Evolutionary conservation across 2,113 vertebrate species (phyloP), one percentile per base, ranked within the genome.

Genomic region (Entomyzon cyanotis): DNA sequence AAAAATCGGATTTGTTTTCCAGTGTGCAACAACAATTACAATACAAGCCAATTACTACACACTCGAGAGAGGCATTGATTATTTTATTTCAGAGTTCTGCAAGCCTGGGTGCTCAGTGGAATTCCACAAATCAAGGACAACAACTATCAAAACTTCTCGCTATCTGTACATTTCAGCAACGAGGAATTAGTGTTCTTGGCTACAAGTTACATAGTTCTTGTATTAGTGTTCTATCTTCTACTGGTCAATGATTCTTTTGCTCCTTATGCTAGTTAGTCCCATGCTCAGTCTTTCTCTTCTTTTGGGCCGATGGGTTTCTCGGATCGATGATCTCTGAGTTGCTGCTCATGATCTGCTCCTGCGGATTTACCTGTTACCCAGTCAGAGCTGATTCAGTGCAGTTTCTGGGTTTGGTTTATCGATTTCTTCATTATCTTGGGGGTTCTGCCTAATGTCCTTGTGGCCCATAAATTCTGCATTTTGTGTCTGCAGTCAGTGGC

Each of bases 191-290:
- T 37, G 12, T 44, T 37, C 31, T 1, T 39, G 5, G 27, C 52
- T 74, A 13, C 12, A 33, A 1, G 10, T 74, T 80, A 0, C 41
- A 63, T 35, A 25, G 0, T 35, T 0, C 35, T 64, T 0, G 0
- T 74, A 37, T 59, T 37, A 52, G 18, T 33, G 7, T 58, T 50
- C 50, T 58, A 0, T 37, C 50, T 33, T 58, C 11, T 65, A 0
- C 16, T 33, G 33, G 27, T 52, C 59, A 44, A 28, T 59, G 37
- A 17, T 52, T 59, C 37, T 59, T 15, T 49, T 1, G 0, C 21
- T 63, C 41, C 75, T 47, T 20, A 16, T 41, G 47, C 64, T 78
- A 3, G 24, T 62, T 21, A 55, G 47, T 41, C 12, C 74, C 56
- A 8, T 4, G 47, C 18, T 68, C 46, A 30, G 56, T 28, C n/a